phyloP scores from a whole-genome alignment of 2,888 invertebrate genomes.

The Mesoligia furuncula region DNA sequence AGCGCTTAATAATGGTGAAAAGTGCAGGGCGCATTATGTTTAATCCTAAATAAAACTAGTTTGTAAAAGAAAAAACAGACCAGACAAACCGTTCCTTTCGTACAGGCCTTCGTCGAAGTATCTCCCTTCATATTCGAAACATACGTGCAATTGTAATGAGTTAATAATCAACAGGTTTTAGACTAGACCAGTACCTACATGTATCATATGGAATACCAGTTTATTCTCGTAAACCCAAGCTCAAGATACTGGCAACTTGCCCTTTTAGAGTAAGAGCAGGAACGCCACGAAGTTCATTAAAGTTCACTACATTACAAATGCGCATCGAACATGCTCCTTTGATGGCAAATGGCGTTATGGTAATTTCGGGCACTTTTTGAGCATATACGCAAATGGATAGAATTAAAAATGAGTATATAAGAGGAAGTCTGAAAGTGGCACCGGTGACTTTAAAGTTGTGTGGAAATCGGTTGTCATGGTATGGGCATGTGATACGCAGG shows the following conservation, averaged over 20 bases:
- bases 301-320: constrained; percentile 11
- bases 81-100: background rate
- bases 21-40: background rate
- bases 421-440: background rate
- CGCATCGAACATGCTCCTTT: background rate
- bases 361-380: background rate
- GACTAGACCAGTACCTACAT: constrained; percentile 20
- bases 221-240: constrained; percentile 25
- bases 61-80: constrained; percentile 5
- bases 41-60: background rate
- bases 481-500: background rate
- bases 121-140: constrained; percentile 13
- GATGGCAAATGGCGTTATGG: background rate
- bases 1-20: constrained; percentile 3
- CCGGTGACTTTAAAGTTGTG: background rate
- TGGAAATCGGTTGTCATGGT: background rate
- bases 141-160: constrained; percentile 27
- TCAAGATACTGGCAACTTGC: constrained; percentile 22
- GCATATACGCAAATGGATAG: background rate
- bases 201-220: constrained; percentile 17
- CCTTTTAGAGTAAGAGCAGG: constrained; percentile 30
- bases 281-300: constrained; percentile 17
- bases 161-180: constrained; percentile 31
- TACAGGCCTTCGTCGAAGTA: background rate
- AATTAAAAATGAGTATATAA: background rate